Conservation (phyloP, 2,888 invertebrate species). For the Xylota segnis region DNA sequence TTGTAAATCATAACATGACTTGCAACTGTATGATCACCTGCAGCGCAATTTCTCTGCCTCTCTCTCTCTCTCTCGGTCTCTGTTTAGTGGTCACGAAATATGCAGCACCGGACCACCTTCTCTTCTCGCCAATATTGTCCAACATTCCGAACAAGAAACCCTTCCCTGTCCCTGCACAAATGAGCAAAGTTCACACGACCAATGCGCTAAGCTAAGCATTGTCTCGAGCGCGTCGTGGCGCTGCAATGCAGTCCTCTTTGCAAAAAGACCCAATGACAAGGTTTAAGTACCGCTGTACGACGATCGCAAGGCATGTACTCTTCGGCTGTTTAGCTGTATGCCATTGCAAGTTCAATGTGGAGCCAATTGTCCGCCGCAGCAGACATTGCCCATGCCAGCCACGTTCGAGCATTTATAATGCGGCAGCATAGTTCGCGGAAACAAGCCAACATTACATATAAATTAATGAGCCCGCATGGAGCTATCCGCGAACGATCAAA, state of each 20-base stretch:
- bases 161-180: slow-evolving; percentile 44
- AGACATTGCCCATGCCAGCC: slow-evolving; percentile 64
- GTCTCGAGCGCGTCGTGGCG: slow-evolving; percentile 43
- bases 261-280: slow-evolving; percentile 66
- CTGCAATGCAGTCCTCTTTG: slow-evolving; percentile 45
- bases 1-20: slow-evolving; percentile 74
- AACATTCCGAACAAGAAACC: slow-evolving; percentile 50
- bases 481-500: slow-evolving; percentile 71
- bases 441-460: slow-evolving; percentile 73
- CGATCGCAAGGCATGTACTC: slow-evolving; percentile 33
- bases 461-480: slow-evolving; percentile 75
- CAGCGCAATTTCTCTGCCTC: slow-evolving; percentile 65
- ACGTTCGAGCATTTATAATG: slow-evolving; percentile 71
- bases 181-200: slow-evolving; percentile 72
- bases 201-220: slow-evolving; percentile 57
- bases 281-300: slow-evolving; percentile 72
- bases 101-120: neutral
- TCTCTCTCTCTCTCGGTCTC: slow-evolving; percentile 47
- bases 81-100: slow-evolving; percentile 66
- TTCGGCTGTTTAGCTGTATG: slow-evolving; percentile 18
- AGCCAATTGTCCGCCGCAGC: slow-evolving; percentile 67
- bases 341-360: slow-evolving; percentile 68
- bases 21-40: slow-evolving; percentile 74
- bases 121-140: neutral
- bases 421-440: slow-evolving; percentile 74